Percentiles rank a stretch among this genome's conserved stretches.
Evolutionary conservation across 2,113 vertebrate species (phyloP).

Genomic region (Indicator indicator): DNA sequence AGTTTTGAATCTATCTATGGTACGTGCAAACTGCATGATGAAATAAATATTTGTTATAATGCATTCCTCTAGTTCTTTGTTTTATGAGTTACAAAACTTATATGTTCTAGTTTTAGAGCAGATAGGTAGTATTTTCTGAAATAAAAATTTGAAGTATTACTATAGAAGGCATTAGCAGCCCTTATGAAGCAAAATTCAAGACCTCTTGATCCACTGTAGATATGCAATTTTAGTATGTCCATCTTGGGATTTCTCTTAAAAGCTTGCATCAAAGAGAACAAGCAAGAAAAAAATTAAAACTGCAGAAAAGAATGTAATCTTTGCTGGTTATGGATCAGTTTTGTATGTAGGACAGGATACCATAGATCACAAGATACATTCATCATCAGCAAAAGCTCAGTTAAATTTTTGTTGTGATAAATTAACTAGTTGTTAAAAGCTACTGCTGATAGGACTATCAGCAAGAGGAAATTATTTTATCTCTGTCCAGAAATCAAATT

Average conservation of each 20-base stretch:
- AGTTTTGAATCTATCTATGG: background rate
- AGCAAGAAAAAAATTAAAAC: background rate
- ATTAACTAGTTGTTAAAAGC: constrained; percentile 19
- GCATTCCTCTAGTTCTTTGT: background rate
- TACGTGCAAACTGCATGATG: background rate
- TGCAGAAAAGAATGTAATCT: background rate
- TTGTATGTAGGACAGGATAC: background rate
- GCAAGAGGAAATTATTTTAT: constrained; percentile 32
- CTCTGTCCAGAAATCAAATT: background rate
- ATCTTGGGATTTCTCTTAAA: background rate
- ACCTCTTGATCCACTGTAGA: background rate
- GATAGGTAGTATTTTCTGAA: background rate
- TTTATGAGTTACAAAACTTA: background rate
- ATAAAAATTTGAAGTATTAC: background rate
- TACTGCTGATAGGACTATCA: constrained; percentile 36
- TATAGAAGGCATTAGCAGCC: background rate
- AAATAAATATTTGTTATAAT: background rate
- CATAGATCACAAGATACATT: background rate
- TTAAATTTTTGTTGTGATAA: background rate
- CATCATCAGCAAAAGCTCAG: background rate
- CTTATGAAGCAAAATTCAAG: background rate
- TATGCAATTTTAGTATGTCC: background rate
- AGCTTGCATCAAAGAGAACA: background rate
- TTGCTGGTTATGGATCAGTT: background rate
- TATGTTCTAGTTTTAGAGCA: background rate